These are phyloP conservation scores for Heliothis virescens DNA, from an alignment of 1,140 invertebrate genomes.

Conservation along the genomic window DNA sequence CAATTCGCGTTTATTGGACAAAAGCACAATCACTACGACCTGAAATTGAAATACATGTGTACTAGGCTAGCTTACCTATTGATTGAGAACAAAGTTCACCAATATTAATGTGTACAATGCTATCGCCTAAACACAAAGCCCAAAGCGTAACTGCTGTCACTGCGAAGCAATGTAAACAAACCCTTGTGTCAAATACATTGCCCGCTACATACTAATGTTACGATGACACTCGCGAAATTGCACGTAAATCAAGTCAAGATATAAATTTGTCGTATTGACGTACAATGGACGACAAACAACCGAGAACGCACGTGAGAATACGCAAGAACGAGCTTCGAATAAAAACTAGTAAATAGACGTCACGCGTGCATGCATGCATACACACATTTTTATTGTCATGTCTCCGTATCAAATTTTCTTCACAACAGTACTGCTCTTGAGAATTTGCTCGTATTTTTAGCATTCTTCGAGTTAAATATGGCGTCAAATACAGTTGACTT, in stretches of 20 bases:
- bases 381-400: neutral
- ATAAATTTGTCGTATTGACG: constrained; percentile 50
- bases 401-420: no score
- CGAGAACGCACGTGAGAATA: constrained; percentile 9
- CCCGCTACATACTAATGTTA: constrained; percentile 37
- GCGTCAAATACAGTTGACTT: no score
- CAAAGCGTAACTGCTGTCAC: neutral
- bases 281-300: constrained; percentile 35
- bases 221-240: constrained; percentile 48
- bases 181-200: constrained; percentile 31
- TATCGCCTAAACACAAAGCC: neutral
- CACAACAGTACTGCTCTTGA: no score
- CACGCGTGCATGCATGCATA: neutral
- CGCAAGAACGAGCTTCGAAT: neutral
- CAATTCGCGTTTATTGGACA: no score
- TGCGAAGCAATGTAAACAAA: neutral
- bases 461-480: no score
- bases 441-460: no score
- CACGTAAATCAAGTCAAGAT: constrained; percentile 63
- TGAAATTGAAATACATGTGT: no score
- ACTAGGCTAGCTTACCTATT: no score
- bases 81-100: no score
- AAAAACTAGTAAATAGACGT: constrained; percentile 28
- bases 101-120: neutral
- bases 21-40: no score